Conservation (phyloP, 92 coral and sea anemone genomes). For the Desmophyllum pertusum region DNA sequence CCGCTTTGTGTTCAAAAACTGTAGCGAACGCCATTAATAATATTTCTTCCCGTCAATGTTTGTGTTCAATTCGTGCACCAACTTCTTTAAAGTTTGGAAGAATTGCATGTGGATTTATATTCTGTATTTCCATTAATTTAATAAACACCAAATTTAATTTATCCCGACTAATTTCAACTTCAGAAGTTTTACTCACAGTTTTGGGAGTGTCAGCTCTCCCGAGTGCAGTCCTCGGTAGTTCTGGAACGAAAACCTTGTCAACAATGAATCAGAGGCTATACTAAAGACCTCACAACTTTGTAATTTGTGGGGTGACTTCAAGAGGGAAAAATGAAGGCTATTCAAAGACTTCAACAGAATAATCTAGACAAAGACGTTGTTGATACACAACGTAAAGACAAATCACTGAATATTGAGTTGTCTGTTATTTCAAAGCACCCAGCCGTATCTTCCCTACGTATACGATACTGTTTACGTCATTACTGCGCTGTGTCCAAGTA, state of each 20-base stretch:
- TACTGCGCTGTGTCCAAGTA: background rate
- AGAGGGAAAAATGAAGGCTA: slow-evolving; percentile 1
- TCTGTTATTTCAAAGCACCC: background rate
- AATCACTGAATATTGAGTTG: slow-evolving; percentile 1
- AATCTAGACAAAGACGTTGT: slow-evolving; percentile 8
- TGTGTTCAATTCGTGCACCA: background rate
- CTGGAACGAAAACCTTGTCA: background rate
- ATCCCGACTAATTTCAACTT: background rate
- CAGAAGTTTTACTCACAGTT: slow-evolving; percentile 14
- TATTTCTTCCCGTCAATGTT: background rate
- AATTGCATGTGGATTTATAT: background rate
- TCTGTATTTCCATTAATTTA: background rate
- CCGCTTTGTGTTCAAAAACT: background rate
- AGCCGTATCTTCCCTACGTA: background rate
- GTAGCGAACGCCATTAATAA: background rate
- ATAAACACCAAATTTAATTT: background rate
- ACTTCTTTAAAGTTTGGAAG: background rate
- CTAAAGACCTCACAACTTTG: background rate
- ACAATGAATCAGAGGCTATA: too few species aligned
- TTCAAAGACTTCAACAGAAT: slow-evolving; percentile 15
- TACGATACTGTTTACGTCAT: slow-evolving; percentile 21
- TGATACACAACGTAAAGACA: slow-evolving; percentile 1
- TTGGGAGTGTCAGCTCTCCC: background rate
- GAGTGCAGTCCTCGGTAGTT: background rate
- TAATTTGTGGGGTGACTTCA: background rate